Base-by-base conservation (phyloP, 2,888 invertebrate genomes). In the Pseudanteris insignis region DNA sequence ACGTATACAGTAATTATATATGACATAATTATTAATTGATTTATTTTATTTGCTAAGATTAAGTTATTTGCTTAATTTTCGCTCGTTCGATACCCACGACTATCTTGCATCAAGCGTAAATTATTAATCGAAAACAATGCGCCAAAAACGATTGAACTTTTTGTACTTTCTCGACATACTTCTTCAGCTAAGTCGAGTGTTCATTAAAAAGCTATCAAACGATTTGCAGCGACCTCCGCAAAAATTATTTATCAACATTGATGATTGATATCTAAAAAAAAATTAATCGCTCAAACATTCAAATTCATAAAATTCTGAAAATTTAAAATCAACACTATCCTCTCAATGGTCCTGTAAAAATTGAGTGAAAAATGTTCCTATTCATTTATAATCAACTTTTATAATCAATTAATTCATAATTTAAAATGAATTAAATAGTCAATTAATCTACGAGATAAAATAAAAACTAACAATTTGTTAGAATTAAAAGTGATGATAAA, bases 161-260 rank as follows among this genome's bases (percentile, higher is more conserved):
- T 61, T 61, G 61, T 60, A 60, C 65, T 65, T 63, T 64, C 61
- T 47, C 58, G 58, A 63, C 65, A n/a, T n/a, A n/a, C 2, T n/a
- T 2, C 9, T 50, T 50, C 36, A 28, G 48, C 57, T 36, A 50
- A 63, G 53, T 66, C 62, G 50, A 60, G 60, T 63, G 61, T 50
- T 57, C 30, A 40, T 58, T 59, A 64, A 59, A 61, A 64, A 66
- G 64, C 54, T 21, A 28, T 50, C 37, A 51, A 48, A 51, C 46
- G 25, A 63, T 51, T 53, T 18, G 26, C 40, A 48, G 53, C 57
- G 24, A 58, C 53, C 33, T 37, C 15, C 15, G 14, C 28, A 11
- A 14, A 29, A 36, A 29, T 12, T 37, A 29, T 34, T 40, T 24
- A 41, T 47, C 7, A n/a, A n/a, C n/a, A n/a, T n/a, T n/a, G n/a